Evolutionary conservation across 2,888 invertebrate genomes (phyloP), one percentile per base, ranked within the genome.

Genomic region (Amblyjoppa proteus): DNA sequence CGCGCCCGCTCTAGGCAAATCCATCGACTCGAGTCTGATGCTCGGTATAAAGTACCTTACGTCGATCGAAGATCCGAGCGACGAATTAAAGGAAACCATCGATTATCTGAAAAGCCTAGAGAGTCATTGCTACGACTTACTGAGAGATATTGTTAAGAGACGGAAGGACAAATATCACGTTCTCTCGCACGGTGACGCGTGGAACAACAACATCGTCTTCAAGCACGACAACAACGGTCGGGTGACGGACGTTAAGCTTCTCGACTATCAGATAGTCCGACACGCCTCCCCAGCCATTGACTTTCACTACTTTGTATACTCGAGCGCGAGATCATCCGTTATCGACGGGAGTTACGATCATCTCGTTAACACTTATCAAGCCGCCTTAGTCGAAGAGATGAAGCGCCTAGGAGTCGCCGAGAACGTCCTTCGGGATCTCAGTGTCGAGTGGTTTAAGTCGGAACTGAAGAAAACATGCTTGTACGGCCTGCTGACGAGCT

Each of bases 161-260:
- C 71, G 70, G 0, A 49, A 75, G 0, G 87, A 87, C 13, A 89
- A 89, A 9, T 90, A 91, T 56, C 87, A 91, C 79, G 89, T 91
- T 5, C 64, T 93, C 25, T 90, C 85, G 0, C 92, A 93, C 76
- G 92, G 92, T 0, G 92, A 93, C 49, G 71, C 88, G 4, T 93
- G 92, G 92, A 91, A 89, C 71, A 93, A 92, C 64, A 93, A 93
- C 79, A 84, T 92, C 3, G 83, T 92, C 41, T 92, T 91, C 74
- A 87, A 89, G 16, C 87, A 90, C 49, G 87, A 90, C 31, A 20
- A 61, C 0, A 41, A 84, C 0, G 90, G 87, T 13, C 70, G 70
- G 1, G 58, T 88, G 2, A 64, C 74, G 0, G 77, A 82, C 41
- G 89, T 90, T 0, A 90, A 92, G 73, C 83, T 92, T 2, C 82